phyloP scores from a whole-genome alignment of 1,140 invertebrate genomes.

The Cataglyphis hispanica region DNA sequence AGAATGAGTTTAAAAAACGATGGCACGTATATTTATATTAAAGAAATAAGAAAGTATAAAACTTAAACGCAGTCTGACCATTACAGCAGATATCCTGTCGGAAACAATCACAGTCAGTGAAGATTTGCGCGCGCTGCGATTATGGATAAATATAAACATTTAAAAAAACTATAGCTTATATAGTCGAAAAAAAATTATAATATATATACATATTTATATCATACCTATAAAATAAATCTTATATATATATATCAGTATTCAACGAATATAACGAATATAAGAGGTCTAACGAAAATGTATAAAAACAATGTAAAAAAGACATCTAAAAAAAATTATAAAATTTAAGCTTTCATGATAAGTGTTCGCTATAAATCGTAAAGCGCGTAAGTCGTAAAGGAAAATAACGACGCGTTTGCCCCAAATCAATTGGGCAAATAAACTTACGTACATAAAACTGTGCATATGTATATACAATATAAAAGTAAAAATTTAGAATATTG shows the following conservation, averaged over 20 bases:
- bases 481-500: slow-evolving; percentile 70
- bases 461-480: slow-evolving; percentile 47
- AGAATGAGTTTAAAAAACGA: slow-evolving; percentile 64
- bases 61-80: slow-evolving; percentile 54
- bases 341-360: slow-evolving; percentile 61
- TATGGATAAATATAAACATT: slow-evolving; percentile 64
- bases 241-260: slow-evolving; percentile 77
- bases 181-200: not conserved
- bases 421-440: not conserved
- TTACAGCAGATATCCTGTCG: slow-evolving; percentile 58
- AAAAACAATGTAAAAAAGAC: slow-evolving; percentile 76
- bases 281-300: slow-evolving; percentile 78
- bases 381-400: slow-evolving; percentile 68
- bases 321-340: slow-evolving; percentile 69
- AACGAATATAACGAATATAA: slow-evolving; percentile 79
- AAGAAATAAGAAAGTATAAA: slow-evolving; percentile 33
- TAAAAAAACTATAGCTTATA: slow-evolving; percentile 55
- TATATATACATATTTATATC: not conserved
- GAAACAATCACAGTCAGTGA: slow-evolving; percentile 74
- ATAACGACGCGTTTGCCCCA: slow-evolving; percentile 8
- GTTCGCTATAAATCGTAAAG: slow-evolving; percentile 38
- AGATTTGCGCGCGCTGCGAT: slow-evolving; percentile 39
- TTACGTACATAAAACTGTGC: slow-evolving; percentile 51
- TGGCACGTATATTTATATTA: slow-evolving; percentile 79
- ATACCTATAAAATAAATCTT: slow-evolving; percentile 68